phyloP scores from a whole-genome alignment of 2,113 vertebrate species.

The Echinops telfairi region DNA sequence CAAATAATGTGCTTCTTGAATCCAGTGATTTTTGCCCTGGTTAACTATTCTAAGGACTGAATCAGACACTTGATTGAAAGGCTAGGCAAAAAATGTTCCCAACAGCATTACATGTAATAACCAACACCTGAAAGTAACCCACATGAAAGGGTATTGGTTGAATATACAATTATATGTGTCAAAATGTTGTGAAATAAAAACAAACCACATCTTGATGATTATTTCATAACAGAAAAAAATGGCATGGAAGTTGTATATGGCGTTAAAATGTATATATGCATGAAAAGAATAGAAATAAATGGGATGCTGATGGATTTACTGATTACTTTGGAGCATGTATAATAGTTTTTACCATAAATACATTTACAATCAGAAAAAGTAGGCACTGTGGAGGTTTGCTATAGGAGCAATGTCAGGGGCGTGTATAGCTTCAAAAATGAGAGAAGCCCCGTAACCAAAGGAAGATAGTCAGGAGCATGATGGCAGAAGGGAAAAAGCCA shows the following conservation, averaged over 20 bases:
- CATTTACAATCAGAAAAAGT: conserved; percentile 12
- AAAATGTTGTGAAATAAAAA: background rate
- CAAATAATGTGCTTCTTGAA: background rate
- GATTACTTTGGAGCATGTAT: conserved; percentile 11
- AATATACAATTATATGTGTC: background rate
- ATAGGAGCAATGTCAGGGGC: conserved; percentile 10
- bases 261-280: conserved; percentile 17
- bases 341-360: background rate
- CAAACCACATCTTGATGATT: conserved; percentile 25
- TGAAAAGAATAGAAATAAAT: conserved; percentile 11
- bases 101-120: conserved; percentile 12
- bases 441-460: background rate
- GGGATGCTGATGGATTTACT: background rate
- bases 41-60: conserved; percentile 24
- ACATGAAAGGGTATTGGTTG: background rate
- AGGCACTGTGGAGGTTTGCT: background rate
- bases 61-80: background rate
- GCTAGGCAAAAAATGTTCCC: background rate
- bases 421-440: background rate
- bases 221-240: background rate
- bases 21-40: background rate
- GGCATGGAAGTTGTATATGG: background rate
- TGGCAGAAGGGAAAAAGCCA: background rate
- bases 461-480: background rate
- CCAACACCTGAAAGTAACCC: conserved; percentile 13